phyloP scores from a whole-genome alignment of 2,888 invertebrate genomes.

The Ormyrus rosae region DNA sequence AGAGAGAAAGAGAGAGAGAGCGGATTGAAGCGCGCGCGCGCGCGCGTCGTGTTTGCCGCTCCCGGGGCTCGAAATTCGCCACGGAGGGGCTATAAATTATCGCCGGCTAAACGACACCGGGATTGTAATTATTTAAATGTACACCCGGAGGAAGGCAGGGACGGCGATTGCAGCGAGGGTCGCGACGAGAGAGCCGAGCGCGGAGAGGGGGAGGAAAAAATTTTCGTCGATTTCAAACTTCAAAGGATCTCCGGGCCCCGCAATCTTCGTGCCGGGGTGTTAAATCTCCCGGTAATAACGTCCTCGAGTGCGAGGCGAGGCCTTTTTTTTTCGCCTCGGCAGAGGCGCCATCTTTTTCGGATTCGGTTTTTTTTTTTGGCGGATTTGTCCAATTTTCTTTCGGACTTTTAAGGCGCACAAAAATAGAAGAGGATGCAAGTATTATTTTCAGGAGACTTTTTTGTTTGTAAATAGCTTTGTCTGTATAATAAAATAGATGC shows the following conservation, averaged over 20 bases:
- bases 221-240: conserved; percentile 54
- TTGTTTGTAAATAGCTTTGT: too few species aligned
- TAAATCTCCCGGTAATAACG: conserved; percentile 54
- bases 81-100: conserved; percentile 74
- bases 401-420: not conserved
- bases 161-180: conserved; percentile 28
- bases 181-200: conserved; percentile 4
- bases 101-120: conserved; percentile 69
- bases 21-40: not conserved
- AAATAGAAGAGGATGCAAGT: not conserved
- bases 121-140: conserved; percentile 75
- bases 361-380: not conserved
- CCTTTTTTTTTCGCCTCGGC: not conserved
- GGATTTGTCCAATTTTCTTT: not conserved
- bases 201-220: conserved; percentile 10
- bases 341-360: not conserved
- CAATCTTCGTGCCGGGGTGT: conserved; percentile 48
- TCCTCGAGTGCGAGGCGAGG: not conserved
- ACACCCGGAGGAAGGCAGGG: conserved; percentile 52
- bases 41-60: too few species aligned
- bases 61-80: conserved; percentile 65
- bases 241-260: conserved; percentile 40
- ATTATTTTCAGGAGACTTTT: too few species aligned
- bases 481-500: too few species aligned
- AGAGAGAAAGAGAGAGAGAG: conserved; percentile 13